phyloP scores from a whole-genome alignment of 2,797 vertebrate genomes.

The Xyrichtys novacula region DNA sequence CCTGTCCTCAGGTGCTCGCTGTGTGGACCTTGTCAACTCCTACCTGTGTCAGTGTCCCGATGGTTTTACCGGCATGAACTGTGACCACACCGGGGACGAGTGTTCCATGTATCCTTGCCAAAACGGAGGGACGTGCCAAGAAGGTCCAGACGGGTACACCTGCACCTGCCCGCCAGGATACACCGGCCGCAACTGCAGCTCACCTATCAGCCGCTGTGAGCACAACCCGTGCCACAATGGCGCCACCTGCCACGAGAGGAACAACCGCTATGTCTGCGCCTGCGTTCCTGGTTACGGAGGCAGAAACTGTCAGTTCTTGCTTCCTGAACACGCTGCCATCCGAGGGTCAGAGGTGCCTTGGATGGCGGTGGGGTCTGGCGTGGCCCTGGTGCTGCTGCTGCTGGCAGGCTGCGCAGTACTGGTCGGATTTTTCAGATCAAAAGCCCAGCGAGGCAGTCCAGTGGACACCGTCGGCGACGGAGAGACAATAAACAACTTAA shows the following conservation, averaged over 20 bases:
- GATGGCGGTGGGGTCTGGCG: slow-evolving; percentile 92
- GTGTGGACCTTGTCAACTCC: slow-evolving; percentile 92
- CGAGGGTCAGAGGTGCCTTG: slow-evolving; percentile 90
- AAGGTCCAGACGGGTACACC: slow-evolving; percentile 88
- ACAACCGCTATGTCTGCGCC: slow-evolving; percentile 93
- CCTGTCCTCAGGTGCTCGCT: slow-evolving; percentile 89
- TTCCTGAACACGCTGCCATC: slow-evolving; percentile 89
- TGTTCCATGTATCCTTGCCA: slow-evolving; percentile 92
- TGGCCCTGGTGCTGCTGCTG: slow-evolving; percentile 91
- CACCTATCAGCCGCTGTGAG: slow-evolving; percentile 92
- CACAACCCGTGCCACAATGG: slow-evolving; percentile 96
- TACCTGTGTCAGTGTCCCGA: slow-evolving; percentile 95
- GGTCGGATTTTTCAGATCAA: slow-evolving; percentile 90
- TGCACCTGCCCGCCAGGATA: slow-evolving; percentile 95
- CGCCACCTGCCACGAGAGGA: slow-evolving; percentile 94
- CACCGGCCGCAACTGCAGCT: slow-evolving; percentile 94
- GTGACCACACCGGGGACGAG: slow-evolving; percentile 90
- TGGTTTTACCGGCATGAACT: slow-evolving; percentile 93
- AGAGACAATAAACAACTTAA: slow-evolving; percentile 97
- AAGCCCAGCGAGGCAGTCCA: slow-evolving; percentile 85
- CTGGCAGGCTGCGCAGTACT: slow-evolving; percentile 91
- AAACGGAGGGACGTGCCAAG: slow-evolving; percentile 93
- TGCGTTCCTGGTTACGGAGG: slow-evolving; percentile 92
- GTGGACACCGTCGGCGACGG: slow-evolving; percentile 83
- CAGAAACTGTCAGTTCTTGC: slow-evolving; percentile 95